Evolutionary conservation across 2,888 invertebrate species (phyloP).

Genomic region (Zygothrica quintamaculata): DNA sequence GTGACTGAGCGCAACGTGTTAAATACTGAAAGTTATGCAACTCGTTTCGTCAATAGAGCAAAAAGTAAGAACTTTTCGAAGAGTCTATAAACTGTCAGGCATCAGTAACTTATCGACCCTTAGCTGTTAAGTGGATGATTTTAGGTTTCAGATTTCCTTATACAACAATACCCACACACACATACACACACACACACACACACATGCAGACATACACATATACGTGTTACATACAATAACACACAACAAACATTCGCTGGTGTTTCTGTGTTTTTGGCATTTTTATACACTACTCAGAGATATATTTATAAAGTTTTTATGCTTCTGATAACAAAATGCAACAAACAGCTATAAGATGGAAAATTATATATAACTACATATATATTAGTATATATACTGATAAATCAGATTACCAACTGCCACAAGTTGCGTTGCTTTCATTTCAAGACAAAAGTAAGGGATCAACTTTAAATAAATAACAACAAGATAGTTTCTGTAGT

Average conservation of each 20-base stretch:
- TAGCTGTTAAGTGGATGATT: slow-evolving; percentile 79
- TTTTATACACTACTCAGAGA: neutral
- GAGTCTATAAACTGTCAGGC: slow-evolving; percentile 74
- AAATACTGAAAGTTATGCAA: neutral
- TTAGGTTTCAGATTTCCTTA: slow-evolving; percentile 69
- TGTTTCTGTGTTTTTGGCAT: slow-evolving; percentile 1
- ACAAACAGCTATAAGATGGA: too few relatives aligned
- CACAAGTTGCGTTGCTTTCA: too few relatives aligned
- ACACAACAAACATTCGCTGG: neutral
- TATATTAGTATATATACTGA: too few relatives aligned
- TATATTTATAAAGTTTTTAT: too few relatives aligned
- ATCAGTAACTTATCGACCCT: slow-evolving; percentile 79
- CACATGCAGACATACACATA: neutral
- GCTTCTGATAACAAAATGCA: too few relatives aligned
- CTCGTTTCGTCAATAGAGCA: slow-evolving; percentile 34
- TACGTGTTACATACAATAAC: neutral
- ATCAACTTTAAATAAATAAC: too few relatives aligned
- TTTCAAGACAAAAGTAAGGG: too few relatives aligned
- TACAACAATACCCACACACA: slow-evolving; percentile 21
- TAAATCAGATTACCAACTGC: too few relatives aligned
- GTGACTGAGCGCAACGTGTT: neutral
- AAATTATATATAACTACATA: too few relatives aligned
- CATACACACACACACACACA: slow-evolving; percentile 8
- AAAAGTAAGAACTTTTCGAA: slow-evolving; percentile 48
- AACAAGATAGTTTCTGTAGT: too few relatives aligned